Percentiles rank a stretch among this genome's conserved stretches.
These are phyloP conservation scores for Sebastolobus alascanus DNA, from an alignment of 2,797 vertebrate genomes.

Conservation along the genomic window DNA sequence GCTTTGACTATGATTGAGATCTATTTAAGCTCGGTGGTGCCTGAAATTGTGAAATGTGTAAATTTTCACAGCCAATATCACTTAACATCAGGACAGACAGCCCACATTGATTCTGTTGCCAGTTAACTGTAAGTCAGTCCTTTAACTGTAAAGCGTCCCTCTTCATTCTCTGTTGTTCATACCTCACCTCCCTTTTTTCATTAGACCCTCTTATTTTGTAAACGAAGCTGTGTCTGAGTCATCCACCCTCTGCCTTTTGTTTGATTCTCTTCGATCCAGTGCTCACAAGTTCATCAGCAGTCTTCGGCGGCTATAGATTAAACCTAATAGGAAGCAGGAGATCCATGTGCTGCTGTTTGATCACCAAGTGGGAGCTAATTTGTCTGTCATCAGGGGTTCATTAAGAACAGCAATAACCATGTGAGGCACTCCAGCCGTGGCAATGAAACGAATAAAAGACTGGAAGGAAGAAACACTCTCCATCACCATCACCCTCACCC, in stretches of 20 bases:
- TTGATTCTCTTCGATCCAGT: constrained; percentile 32
- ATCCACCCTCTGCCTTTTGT: not conserved
- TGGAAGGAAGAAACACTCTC: not conserved
- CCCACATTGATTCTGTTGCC: constrained; percentile 25
- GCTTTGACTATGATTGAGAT: constrained; percentile 1
- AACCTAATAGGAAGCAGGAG: not conserved
- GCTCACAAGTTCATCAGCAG: constrained; percentile 33
- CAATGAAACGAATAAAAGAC: not conserved
- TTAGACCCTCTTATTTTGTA: constrained; percentile 13
- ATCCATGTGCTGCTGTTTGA: not conserved
- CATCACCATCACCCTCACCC: not conserved
- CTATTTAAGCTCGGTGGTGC: not conserved
- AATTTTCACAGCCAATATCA: constrained; percentile 18
- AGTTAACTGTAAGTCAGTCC: not conserved
- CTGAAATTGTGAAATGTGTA: not conserved
- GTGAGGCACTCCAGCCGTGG: not conserved
- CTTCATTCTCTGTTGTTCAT: not conserved
- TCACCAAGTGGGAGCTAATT: not conserved
- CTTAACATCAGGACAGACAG: constrained; percentile 12
- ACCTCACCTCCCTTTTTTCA: not conserved
- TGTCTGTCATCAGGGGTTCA: constrained; percentile 11
- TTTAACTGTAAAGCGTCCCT: constrained; percentile 3
- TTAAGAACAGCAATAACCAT: not conserved
- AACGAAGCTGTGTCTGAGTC: not conserved
- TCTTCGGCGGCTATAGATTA: not conserved